A percentile compares a stretch with the other conserved stretches of the same genome.
phyloP scores from a whole-genome alignment of 2,113 vertebrate genomes.

The Phrynosoma blainvillii region DNA sequence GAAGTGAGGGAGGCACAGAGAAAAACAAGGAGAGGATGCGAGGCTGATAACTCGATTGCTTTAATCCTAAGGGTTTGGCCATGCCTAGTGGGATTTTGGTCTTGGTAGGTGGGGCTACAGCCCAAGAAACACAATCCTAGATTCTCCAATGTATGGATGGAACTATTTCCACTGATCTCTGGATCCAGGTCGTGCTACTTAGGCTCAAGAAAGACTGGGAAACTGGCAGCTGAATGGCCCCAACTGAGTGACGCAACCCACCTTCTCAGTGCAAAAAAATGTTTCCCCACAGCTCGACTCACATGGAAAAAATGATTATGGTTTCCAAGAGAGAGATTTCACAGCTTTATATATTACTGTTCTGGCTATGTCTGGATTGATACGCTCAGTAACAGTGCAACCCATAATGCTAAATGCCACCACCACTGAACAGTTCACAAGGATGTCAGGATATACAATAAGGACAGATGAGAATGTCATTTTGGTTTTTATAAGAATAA shows the following conservation, averaged over 20 bases:
- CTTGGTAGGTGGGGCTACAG: background rate
- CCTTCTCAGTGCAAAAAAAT: no score
- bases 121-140: background rate
- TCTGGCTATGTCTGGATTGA: background rate
- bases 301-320: background rate
- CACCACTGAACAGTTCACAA: background rate
- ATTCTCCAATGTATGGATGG: background rate
- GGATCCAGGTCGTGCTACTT: background rate
- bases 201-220: background rate
- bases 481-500: no score
- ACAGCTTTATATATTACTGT: background rate
- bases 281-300: background rate
- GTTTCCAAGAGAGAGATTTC: background rate
- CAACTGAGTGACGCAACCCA: background rate
- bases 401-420: background rate
- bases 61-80: no score
- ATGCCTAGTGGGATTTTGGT: no score
- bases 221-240: background rate
- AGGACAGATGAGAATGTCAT: no score
- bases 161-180: background rate
- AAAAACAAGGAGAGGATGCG: no score
- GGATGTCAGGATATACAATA: no score
- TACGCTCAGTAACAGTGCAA: background rate
- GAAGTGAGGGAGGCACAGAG: no score
- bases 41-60: no score